Evolutionary conservation across 2,797 vertebrate genomes (phyloP).

Genomic region (Pangasius mekongensis): DNA sequence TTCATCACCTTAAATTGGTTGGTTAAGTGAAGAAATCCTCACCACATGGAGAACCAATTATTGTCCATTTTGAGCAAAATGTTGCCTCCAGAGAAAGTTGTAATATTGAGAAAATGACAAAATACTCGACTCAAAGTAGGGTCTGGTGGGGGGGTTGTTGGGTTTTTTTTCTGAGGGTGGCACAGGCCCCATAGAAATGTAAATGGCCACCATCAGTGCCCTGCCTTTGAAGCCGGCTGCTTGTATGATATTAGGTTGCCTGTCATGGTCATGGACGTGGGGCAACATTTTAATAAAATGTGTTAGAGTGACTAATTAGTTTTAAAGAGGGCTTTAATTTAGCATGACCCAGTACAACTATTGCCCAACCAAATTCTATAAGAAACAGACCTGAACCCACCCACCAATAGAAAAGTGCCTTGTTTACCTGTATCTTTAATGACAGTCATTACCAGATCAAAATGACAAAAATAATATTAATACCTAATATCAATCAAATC

Average conservation of each 20-base stretch:
- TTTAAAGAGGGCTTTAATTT: neutral
- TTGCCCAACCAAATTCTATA: neutral
- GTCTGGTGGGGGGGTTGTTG: neutral
- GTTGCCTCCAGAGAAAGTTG: neutral
- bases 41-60: neutral
- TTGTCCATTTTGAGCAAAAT: neutral
- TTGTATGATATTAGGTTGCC: neutral
- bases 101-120: slow-evolving; percentile 6
- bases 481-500: neutral
- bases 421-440: neutral
- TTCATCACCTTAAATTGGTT: slow-evolving; percentile 63
- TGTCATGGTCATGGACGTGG: neutral
- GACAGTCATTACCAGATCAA: neutral
- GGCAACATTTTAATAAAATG: neutral
- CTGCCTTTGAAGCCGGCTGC: neutral
- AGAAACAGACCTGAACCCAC: neutral
- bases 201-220: neutral
- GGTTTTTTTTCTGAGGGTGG: no score
- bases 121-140: neutral
- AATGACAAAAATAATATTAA: neutral
- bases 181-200: neutral
- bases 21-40: slow-evolving; percentile 24
- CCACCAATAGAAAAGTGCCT: neutral
- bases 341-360: neutral
- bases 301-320: neutral